phyloP scores from a whole-genome alignment of 2,888 invertebrate species.

The Himalopsyche kuldschensis region DNA sequence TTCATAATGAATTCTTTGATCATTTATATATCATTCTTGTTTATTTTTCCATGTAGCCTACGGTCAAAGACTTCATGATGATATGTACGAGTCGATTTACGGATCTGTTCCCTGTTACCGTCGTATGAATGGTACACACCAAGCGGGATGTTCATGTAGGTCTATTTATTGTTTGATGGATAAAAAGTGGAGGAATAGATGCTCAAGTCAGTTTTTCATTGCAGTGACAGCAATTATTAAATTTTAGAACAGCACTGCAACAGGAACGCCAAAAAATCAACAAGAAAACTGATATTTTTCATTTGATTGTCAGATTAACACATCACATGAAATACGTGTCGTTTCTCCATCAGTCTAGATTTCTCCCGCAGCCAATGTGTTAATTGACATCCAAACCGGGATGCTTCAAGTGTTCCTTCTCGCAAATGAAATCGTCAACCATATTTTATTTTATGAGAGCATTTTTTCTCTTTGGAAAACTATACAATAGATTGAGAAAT shows the following conservation, averaged over 20 bases:
- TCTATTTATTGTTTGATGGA: slow-evolving; percentile 40
- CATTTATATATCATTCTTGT: background rate
- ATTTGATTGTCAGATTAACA: too few species aligned
- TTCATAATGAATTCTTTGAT: too few species aligned
- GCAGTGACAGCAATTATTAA: background rate
- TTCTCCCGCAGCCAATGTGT: too few species aligned
- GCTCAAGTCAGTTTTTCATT: background rate
- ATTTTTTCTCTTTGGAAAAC: too few species aligned
- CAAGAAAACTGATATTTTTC: too few species aligned
- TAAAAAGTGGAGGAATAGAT: background rate
- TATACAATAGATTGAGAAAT: too few species aligned
- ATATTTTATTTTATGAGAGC: too few species aligned
- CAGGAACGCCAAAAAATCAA: too few species aligned
- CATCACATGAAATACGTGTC: too few species aligned
- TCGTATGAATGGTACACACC: slow-evolving; percentile 90
- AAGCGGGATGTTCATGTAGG: slow-evolving; percentile 93
- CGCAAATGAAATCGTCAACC: too few species aligned
- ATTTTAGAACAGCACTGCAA: background rate
- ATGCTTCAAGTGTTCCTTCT: background rate
- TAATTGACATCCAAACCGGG: background rate
- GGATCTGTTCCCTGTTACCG: slow-evolving; percentile 82
- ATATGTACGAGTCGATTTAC: slow-evolving; percentile 76
- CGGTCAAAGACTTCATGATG: slow-evolving; percentile 70
- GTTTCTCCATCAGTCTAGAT: too few species aligned
- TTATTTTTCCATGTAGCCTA: slow-evolving; percentile 47